Evolutionary conservation across 2,113 vertebrate species (phyloP).

Genomic region (Salminus brasiliensis): DNA sequence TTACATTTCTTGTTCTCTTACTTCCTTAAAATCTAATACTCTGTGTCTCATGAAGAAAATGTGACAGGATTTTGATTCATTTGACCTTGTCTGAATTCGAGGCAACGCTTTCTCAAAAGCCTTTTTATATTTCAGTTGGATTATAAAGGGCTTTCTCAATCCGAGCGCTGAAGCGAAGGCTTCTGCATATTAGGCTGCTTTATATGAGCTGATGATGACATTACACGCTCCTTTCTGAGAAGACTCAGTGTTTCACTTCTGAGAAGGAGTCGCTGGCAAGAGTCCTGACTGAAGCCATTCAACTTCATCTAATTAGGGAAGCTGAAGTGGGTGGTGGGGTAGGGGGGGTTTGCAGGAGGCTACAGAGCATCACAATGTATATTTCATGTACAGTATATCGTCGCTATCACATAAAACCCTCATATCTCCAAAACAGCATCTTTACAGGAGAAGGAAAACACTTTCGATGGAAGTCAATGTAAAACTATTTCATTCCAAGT

Average conservation of each 20-base stretch:
- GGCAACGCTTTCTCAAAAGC: slow-evolving; percentile 18
- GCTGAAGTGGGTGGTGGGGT: background rate
- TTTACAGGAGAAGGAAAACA: too few species aligned
- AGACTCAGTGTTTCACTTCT: slow-evolving; percentile 33
- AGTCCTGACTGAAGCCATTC: slow-evolving; percentile 17
- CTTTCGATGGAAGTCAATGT: too few species aligned
- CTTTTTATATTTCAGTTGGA: slow-evolving; percentile 16
- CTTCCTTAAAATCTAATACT: slow-evolving; percentile 28
- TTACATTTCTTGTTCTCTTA: slow-evolving; percentile 17
- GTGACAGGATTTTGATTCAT: slow-evolving; percentile 32
- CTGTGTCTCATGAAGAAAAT: slow-evolving; percentile 34
- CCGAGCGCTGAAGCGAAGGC: background rate
- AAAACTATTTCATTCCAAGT: too few species aligned
- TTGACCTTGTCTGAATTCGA: slow-evolving; percentile 7
- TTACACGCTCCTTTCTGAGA: slow-evolving; percentile 40
- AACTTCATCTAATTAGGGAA: slow-evolving; percentile 44
- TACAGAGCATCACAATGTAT: slow-evolving; percentile 19
- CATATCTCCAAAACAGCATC: too few species aligned
- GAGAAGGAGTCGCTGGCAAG: slow-evolving; percentile 32
- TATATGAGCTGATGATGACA: slow-evolving; percentile 8
- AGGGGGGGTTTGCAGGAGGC: background rate
- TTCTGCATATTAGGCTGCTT: slow-evolving; percentile 13
- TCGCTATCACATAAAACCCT: too few species aligned
- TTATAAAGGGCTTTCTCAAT: background rate
- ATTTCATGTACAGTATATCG: slow-evolving; percentile 31